Evolutionary conservation across 2,797 vertebrate species (phyloP), one percentile per base, ranked within the genome.

Genomic region (Urophycis tenuis): DNA sequence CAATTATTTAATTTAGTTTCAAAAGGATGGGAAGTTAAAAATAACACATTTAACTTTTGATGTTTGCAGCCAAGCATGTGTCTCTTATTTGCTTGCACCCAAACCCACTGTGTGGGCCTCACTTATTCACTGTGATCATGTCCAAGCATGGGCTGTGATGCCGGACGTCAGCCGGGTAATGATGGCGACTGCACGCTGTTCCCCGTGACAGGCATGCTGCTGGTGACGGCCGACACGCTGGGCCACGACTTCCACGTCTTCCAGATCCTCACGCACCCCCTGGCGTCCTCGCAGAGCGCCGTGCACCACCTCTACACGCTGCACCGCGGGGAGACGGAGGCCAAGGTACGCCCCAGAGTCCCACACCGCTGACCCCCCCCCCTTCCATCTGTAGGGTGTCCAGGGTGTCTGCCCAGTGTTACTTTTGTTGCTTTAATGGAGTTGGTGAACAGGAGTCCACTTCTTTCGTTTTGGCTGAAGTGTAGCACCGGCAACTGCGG

Each of bases 221-320:
- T 99, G 87, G 96, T 99, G 84, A 99, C 98, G 11, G 95, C 98
- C 6, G 98, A 99, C 87, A 96, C 95, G 0, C 87, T 96, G 86
- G 98, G 98, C 84, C 98, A 99, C 0, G 96, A 99, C 88, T 99
- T 99, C 81, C 97, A 99, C 73, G 95, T 99, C 82, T 99, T 99
- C 88, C 96, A 98, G 93, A 91, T 99, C 82, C 93, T 99, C 87
- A 99, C 98, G 80, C 98, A 99, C 87, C 98, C 98, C 29, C 98
- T 96, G 95, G 95, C 95, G 2, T 97, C 98, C 0, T 97, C 97
- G 25, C 97, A 99, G 92, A 96, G 96, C 82, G 97, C 98, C 0
- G 95, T 99, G 76, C 96, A 98, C 90, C 98, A 99, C 86, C 94
- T 99, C 34, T 99, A 99, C 82, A 99, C 97, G 0, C 92, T 99